A percentile compares a stretch with the other conserved stretches of the same genome.
These are phyloP conservation scores for Drosophila anomelani DNA, from an alignment of 2,888 invertebrate genomes.

Conservation along the genomic window DNA sequence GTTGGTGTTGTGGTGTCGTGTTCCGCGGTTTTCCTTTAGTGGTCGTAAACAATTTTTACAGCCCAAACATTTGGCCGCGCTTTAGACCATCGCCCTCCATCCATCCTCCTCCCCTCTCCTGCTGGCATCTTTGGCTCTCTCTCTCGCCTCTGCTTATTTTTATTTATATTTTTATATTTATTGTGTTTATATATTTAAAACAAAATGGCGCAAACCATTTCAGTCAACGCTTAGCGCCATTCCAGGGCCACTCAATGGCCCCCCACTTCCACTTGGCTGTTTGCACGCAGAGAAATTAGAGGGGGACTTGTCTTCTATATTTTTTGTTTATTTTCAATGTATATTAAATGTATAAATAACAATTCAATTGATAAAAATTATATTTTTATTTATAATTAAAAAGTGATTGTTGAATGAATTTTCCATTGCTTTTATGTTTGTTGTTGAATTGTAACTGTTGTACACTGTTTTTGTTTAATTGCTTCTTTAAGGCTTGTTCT, in stretches of 20 bases:
- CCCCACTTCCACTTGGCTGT: neutral
- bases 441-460: neutral
- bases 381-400: too few species aligned
- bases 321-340: too few species aligned
- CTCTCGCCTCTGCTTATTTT: conserved; percentile 17
- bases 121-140: neutral
- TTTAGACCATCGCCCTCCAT: conserved; percentile 22
- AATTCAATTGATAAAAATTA: too few species aligned
- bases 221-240: conserved; percentile 60
- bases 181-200: conserved; percentile 65
- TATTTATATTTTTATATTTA: conserved; percentile 63
- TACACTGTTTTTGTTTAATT: too few species aligned
- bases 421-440: too few species aligned
- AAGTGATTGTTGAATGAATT: neutral
- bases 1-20: conserved; percentile 41
- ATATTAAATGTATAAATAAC: neutral
- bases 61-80: conserved; percentile 70
- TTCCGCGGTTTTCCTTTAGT: conserved; percentile 71
- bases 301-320: too few species aligned
- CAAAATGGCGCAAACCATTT: conserved; percentile 51
- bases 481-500: too few species aligned
- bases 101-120: neutral
- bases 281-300: neutral
- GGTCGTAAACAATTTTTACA: conserved; percentile 76
- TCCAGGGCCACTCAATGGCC: conserved; percentile 60